Conservation (phyloP, 2,797 vertebrate genomes). For the Paramormyrops hopkinsi region DNA sequence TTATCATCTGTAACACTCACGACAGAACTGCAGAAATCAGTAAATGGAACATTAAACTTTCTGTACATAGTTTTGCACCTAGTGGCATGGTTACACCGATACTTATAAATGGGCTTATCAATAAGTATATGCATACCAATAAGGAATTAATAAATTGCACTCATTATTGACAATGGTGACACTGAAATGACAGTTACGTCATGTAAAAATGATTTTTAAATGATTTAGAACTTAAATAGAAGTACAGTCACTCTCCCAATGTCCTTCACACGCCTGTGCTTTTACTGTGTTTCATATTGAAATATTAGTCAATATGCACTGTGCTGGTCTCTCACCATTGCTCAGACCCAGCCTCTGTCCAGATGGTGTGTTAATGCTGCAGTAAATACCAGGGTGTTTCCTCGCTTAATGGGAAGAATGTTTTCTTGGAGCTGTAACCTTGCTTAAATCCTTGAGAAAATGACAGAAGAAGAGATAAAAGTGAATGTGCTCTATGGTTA, state of each 20-base stretch:
- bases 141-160: background rate
- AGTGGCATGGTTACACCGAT: background rate
- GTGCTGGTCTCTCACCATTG: constrained; percentile 44
- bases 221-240: background rate
- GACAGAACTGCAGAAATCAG: background rate
- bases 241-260: background rate
- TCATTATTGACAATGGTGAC: background rate
- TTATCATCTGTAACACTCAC: background rate
- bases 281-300: constrained; percentile 52
- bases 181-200: background rate
- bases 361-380: constrained; percentile 68
- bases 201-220: background rate
- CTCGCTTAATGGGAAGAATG: constrained; percentile 60
- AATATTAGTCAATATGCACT: constrained; percentile 62
- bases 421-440: constrained; percentile 54
- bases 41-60: background rate
- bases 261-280: constrained; percentile 58
- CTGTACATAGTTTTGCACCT: background rate
- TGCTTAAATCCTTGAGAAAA: constrained; percentile 30
- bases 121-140: background rate
- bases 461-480: constrained; percentile 27
- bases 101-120: background rate
- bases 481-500: background rate
- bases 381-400: constrained; percentile 65
- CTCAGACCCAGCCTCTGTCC: constrained; percentile 61